Conservation (phyloP, 2,113 vertebrate species). For the Leucoraja erinaceus region DNA sequence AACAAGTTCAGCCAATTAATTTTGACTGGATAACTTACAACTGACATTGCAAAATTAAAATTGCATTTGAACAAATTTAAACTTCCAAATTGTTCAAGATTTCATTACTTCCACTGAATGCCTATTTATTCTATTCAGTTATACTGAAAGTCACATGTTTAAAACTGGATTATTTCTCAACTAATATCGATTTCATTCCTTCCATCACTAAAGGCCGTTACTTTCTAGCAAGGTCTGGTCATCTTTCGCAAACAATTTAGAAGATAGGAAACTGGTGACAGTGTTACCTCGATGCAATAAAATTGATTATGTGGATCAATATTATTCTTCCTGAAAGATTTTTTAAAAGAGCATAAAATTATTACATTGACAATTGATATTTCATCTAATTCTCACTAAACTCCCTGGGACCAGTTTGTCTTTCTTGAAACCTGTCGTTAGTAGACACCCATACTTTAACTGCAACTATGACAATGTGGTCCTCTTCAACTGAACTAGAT, state of each 20-base stretch:
- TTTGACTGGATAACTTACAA: constrained; percentile 5
- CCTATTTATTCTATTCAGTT: background rate
- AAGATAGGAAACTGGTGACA: background rate
- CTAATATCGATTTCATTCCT: background rate
- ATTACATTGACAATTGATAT: background rate
- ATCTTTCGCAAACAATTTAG: background rate
- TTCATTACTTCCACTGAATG: background rate
- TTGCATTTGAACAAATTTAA: background rate
- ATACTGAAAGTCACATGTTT: background rate
- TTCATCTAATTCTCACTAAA: background rate
- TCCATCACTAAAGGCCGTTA: background rate
- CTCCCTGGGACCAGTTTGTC: background rate
- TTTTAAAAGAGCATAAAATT: background rate
- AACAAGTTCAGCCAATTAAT: background rate
- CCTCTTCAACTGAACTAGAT: background rate
- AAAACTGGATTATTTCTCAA: background rate
- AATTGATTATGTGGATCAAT: background rate
- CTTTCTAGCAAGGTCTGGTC: background rate
- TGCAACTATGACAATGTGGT: background rate
- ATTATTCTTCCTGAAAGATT: background rate
- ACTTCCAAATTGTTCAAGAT: constrained; percentile 20
- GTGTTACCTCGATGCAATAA: background rate
- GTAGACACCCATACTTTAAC: background rate
- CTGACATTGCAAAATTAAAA: background rate
- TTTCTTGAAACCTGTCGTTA: background rate